Evolutionary conservation across 2,797 vertebrate species (phyloP), one percentile per base, ranked within the genome.

Genomic region (Thunnus albacares): DNA sequence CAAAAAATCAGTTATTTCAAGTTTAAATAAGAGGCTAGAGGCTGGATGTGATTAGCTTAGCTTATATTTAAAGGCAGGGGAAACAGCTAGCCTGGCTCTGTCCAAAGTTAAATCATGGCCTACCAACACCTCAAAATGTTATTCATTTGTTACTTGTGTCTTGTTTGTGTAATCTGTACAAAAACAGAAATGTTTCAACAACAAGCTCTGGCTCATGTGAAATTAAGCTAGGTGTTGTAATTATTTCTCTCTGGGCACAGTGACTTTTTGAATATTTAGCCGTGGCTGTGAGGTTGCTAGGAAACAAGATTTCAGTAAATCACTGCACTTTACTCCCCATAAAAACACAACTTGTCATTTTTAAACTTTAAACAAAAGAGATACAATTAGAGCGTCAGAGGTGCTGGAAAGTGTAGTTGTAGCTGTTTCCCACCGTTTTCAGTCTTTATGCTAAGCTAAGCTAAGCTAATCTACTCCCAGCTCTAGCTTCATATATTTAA

Each of bases 231-330:
- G 62, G 47, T 58, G 72, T 13, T 13, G 41, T 14, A 22, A 55
- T 22, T 43, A 49, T 58, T 73, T 57, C 67, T 70, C 41, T 63
- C 20, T 63, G 70, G 75, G 45, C 45, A 49, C 45, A 49, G 45
- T 18, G 45, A 49, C 38, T 38, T 38, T 17, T 49, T 18, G 17
- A 49, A 17, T 49, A 5, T 49, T 49, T 49, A 49, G 45, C 17
- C 6, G 6, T 17, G 12, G 45, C 45, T 49, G 45, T 17, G 38
- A 38, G 45, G 45, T 65, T 66, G 55, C 66, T 18, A 65, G 15
- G 72, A 47, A 75, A 71, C 71, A 10, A 57, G 52, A 70, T 52
- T 26, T 26, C 14, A 30, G 52, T 66, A 80, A 70, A 58, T 65
- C 15, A 12, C 59, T 60, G 4, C 5, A n/a, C 11, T 4, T 18